Percentiles rank a stretch among this genome's conserved stretches.
Evolutionary conservation across 2,113 vertebrate genomes (phyloP).

Genomic region (Eclectus roratus): DNA sequence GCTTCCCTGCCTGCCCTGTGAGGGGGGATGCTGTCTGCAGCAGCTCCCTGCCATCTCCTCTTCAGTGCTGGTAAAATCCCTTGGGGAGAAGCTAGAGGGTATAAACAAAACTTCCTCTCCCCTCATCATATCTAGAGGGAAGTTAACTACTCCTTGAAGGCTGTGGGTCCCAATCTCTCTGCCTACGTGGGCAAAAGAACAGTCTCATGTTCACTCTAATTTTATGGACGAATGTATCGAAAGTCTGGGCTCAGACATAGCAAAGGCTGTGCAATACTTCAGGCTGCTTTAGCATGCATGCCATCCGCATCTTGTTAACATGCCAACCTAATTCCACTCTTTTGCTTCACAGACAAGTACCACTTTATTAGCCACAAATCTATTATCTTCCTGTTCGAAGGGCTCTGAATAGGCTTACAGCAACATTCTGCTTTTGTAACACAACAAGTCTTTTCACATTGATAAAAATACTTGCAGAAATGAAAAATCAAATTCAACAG

Average conservation of each 20-base stretch:
- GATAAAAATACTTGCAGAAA: constrained; percentile 66
- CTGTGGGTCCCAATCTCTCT: neutral
- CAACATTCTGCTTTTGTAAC: constrained; percentile 52
- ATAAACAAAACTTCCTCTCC: neutral
- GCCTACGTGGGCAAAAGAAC: neutral
- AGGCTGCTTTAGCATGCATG: constrained; percentile 17
- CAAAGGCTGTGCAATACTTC: neutral
- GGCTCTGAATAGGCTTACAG: constrained; percentile 60
- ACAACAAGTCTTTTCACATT: constrained; percentile 58
- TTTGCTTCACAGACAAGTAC: constrained; percentile 64
- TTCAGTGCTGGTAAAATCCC: neutral
- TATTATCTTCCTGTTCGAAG: constrained; percentile 49
- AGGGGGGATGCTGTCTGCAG: accelerated
- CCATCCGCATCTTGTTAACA: constrained; percentile 38
- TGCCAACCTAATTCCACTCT: constrained; percentile 62
- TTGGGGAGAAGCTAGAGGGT: neutral
- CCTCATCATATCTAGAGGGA: accelerated
- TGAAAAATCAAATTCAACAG: constrained; percentile 68
- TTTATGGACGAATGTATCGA: neutral
- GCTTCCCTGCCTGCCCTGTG: neutral
- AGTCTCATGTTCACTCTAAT: neutral
- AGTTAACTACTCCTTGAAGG: accelerated
- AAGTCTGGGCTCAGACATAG: neutral
- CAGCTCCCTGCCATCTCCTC: neutral
- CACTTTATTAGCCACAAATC: constrained; percentile 67